Evolutionary conservation across 2,113 vertebrate genomes (phyloP), one percentile per base, ranked within the genome.

Genomic region (Salminus brasiliensis): DNA sequence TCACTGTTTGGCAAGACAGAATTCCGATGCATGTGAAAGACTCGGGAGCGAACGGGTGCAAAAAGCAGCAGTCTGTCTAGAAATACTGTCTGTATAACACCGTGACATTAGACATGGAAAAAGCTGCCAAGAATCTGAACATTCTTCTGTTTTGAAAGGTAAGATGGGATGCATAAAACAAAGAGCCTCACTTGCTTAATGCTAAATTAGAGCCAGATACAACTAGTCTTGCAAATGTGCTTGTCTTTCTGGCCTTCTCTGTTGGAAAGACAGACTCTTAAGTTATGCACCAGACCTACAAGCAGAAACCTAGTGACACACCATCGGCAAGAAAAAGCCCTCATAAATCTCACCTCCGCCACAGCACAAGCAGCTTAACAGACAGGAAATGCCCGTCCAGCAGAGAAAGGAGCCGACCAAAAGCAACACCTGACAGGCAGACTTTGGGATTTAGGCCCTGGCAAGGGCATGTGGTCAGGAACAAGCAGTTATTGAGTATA

Each of bases 1-100:
- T 75, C 72, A 57, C 65, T 16, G 5, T 79, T 81, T 84, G 83
- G 83, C 83, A 84, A 84, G 52, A 71, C 65, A 80, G 25, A 57
- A 15, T 72, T 41, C 60, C 41, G 34, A 16, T 25, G 65, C 30
- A 69, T 60, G 18, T 65, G 45, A 59, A 76, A 41, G 55, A 45
- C 72, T 29, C 41, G 27, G 47, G 18, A 49, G 8, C 45, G 39
- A 32, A 32, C 30, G 67, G 69, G 49, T 52, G 39, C 73, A 55
- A 49, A 59, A 68, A 76, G 53, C 63, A 27, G 52, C 79, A 62
- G 65, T 39, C 71, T 67, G 47, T 25, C 68, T 11, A 27, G 73
- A 80, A 80, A 80, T 21, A 49, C 30, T 27, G 53, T 29, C 16
- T 36, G 23, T 52, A 43, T 39, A 53, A 62, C 52, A 65, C 30